Percentiles rank a stretch among this genome's conserved stretches.
Conservation (phyloP, 2,888 invertebrate species). For the Aleiodes leptofemur region DNA sequence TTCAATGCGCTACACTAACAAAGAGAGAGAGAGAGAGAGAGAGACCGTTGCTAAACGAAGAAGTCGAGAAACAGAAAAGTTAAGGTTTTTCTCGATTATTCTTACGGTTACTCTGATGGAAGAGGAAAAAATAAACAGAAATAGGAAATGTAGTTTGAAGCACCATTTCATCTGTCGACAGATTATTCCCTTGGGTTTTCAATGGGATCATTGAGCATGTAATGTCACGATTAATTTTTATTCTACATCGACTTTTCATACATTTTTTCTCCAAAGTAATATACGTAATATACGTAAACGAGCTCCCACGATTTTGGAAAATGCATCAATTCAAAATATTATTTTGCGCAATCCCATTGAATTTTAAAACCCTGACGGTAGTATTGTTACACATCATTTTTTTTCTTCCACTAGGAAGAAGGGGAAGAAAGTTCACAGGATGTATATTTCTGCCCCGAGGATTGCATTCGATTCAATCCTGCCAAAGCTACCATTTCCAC, state of each 20-base stretch:
- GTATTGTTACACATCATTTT: slow-evolving; percentile 59
- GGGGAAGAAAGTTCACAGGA: slow-evolving; percentile 42
- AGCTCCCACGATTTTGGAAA: slow-evolving; percentile 65
- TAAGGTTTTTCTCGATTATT: too few species aligned
- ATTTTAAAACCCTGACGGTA: slow-evolving; percentile 49
- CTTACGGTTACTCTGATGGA: too few species aligned
- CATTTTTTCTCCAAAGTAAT: too few species aligned
- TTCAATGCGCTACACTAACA: neutral
- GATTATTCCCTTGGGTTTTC: too few species aligned
- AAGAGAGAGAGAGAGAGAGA: too few species aligned
- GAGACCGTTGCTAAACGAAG: neutral
- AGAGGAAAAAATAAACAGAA: too few species aligned
- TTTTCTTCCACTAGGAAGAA: slow-evolving; percentile 23
- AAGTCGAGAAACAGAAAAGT: too few species aligned
- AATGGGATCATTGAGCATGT: too few species aligned
- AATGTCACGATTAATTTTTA: too few species aligned
- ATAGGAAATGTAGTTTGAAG: too few species aligned
- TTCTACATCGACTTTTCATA: too few species aligned
- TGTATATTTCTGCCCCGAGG: neutral
- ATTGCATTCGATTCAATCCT: slow-evolving; percentile 55
- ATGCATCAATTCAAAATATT: slow-evolving; percentile 52
- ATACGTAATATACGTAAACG: neutral
- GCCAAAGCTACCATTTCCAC: slow-evolving; percentile 47
- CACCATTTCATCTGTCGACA: too few species aligned
- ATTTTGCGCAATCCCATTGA: slow-evolving; percentile 68